Conservation (phyloP, 2,888 invertebrate genomes). For the Drosophila tripunctata region DNA sequence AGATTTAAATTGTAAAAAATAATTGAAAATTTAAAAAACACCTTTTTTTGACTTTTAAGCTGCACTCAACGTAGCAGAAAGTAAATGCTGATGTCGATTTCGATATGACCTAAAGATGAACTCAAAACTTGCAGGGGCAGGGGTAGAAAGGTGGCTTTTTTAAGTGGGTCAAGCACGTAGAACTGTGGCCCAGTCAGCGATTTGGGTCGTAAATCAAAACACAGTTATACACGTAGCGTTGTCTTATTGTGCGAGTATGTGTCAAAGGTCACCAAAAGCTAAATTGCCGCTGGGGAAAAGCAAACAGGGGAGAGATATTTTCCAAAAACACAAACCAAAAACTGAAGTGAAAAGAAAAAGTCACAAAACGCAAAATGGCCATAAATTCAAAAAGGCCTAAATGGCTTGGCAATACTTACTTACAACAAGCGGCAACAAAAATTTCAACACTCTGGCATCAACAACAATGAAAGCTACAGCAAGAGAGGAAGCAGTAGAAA, state of each 20-base stretch:
- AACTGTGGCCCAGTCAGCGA: conserved; percentile 18
- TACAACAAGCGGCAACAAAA: conserved; percentile 27
- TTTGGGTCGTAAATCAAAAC: conserved; percentile 53
- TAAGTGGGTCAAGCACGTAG: conserved; percentile 54
- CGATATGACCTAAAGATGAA: conserved; percentile 9
- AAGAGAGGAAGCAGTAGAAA: neutral
- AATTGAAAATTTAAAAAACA: neutral
- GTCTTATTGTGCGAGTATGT: conserved; percentile 23
- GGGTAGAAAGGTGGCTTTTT: neutral
- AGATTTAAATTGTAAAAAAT: too few relatives aligned
- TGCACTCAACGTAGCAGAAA: neutral
- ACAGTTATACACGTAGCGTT: conserved; percentile 35
- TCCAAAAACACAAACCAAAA: conserved; percentile 16
- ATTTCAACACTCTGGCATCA: conserved; percentile 32
- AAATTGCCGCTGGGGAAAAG: conserved; percentile 44
- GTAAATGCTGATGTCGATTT: conserved; percentile 20
- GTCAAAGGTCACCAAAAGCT: conserved; percentile 63
- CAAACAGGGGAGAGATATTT: conserved; percentile 7
- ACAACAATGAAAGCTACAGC: conserved; percentile 9
- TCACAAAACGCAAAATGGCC: conserved; percentile 74
- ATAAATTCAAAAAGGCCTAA: conserved; percentile 75
- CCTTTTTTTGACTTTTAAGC: conserved; percentile 13
- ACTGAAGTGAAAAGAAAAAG: conserved; percentile 6
- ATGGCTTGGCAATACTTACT: conserved; percentile 61
- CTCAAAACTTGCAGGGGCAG: neutral